Evolutionary conservation across 2,888 invertebrate species (phyloP), one percentile per base, ranked within the genome.

Genomic region (Eupithecia vulgata): DNA sequence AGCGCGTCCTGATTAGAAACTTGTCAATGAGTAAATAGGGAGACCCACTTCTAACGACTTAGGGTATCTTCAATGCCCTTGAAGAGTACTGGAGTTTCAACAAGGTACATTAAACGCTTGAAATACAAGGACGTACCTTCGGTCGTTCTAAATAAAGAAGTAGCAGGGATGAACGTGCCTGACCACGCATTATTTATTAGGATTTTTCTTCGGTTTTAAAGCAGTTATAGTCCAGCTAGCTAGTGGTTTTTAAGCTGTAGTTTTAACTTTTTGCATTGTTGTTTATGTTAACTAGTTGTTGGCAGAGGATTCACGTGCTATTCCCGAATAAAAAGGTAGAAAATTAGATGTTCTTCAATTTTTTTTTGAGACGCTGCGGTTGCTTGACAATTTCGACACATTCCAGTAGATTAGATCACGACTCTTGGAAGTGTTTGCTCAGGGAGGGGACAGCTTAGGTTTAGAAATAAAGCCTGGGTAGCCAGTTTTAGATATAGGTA

Each of bases 1-100:
- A 40, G 42, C 37, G 42, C 35, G 15, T 57, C 15, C 64, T 70
- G 70, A 73, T 73, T 73, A 67, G 45, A 71, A 59, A 34, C 25
- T 35, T 65, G 65, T 65, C 45, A 45, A 61, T 71, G 70, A 57
- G 35, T 70, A 30, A 68, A 21, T 52, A 52, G 48, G 45, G 4
- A 17, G 45, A 30, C 30, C 17, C 62, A 6, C 69, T 70, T 70
- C n/a, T 45, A 67, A 68, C 30, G 65, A 42, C 37, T 65, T 40
- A 42, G 65, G 37, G 17, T 34, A 34, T 34, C 30, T 65, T n/a
- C 62, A 64, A 40, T 42, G 40, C 40, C 65, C 65, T 65, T 65
- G 65, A 65, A 64, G 65, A 15, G 40, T 65, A 40, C 40, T 65
- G n/a, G 35, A 37, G 65, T 65, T 45, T 66, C 48, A 67, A 67